Evolutionary conservation across 2,797 vertebrate genomes (phyloP), one percentile per base, ranked within the genome.

Genomic region (Smutsia gigantea): DNA sequence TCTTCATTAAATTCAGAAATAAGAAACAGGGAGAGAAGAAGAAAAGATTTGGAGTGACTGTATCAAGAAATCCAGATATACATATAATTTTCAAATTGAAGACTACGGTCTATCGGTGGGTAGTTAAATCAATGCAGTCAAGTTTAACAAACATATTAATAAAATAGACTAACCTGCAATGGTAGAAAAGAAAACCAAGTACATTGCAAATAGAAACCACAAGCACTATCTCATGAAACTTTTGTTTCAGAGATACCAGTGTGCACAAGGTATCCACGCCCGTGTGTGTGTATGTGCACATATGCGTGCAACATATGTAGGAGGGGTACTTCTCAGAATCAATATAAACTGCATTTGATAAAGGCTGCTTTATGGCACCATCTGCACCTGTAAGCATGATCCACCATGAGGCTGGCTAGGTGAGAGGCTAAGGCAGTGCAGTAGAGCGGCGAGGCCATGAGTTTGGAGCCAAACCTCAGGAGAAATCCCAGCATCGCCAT

Each of bases 261-360:
- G 31, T 66, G 42, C 12, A 17, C 55, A 11, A 0, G 4, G 13
- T 31, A 18, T 19, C 1, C 1, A 2, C 2, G 9, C 1, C 4
- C n/a, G 31, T 7, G 21, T 17, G 7, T 19, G 18, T 25, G 15
- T 23, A 19, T 51, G n/a, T 10, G 29, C 13, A 46, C 42, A 12
- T 21, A 14, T 11, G 0, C 14, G 18, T 6, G 31, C 15, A 71
- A 11, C 21, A 34, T 0, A 0, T 1, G 0, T 0, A 0, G 5
- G 29, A 59, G 46, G 21, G 7, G 4, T 63, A 34, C 15, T 42
- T 74, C 66, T 63, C 34, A 85, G 66, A 74, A 55, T 75, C 68
- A 81, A n/a, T 9, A 51, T 17, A 31, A 63, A 71, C 46, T 12
- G 10, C 7, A 39, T 46, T 34, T 68, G 27, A 90, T 29, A 61